Base-by-base conservation (phyloP, 2,113 vertebrate genomes). In the Oncorhynchus nerka region DNA sequence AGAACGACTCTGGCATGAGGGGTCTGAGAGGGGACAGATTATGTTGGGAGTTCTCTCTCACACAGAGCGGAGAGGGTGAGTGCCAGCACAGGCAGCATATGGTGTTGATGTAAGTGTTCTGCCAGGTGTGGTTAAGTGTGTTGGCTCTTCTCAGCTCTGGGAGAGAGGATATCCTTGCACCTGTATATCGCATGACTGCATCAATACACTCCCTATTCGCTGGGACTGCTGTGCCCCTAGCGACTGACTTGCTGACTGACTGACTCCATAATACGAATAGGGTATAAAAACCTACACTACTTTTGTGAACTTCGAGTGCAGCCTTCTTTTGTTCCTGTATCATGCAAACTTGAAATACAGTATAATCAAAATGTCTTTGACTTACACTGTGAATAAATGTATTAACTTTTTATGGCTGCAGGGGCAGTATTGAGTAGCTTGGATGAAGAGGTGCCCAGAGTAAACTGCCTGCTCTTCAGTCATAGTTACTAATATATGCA, bases 91-190 rank as follows among this genome's bases (percentile, higher is more conserved):
- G 9, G 48, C 22, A 74, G 74, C 78, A 83, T 78, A 83, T 77
- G 77, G 79, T 30, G 75, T 77, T 76, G 64, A 75, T 76, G 74
- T 74, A 55, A 76, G 28, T 32, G 75, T 76, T 74, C 71, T 74
- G 16, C 64, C 79, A 87, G 75, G 73, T 83, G 80, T 74, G 61
- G 57, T 55, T 69, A 65, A 57, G 55, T 76, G 64, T 71, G 68
- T 59, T 74, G 78, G 34, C 72, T 74, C 39, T 28, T 39, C 28
- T 70, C 12, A 57, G 66, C 62, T n/a, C 71, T 66, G 59, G 62
- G 59, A 64, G 16, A 70, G 67, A 77, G 75, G 45, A 51, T 72
- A 66, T 77, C 28, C 34, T 30, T 45, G 24, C 75, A 45, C 61
- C 32, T 70, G 71, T 45, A 57, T n/a, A 28, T 49, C 68, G 57